phyloP scores from a whole-genome alignment of 2,113 vertebrate species.

The Menidia beryllina region DNA sequence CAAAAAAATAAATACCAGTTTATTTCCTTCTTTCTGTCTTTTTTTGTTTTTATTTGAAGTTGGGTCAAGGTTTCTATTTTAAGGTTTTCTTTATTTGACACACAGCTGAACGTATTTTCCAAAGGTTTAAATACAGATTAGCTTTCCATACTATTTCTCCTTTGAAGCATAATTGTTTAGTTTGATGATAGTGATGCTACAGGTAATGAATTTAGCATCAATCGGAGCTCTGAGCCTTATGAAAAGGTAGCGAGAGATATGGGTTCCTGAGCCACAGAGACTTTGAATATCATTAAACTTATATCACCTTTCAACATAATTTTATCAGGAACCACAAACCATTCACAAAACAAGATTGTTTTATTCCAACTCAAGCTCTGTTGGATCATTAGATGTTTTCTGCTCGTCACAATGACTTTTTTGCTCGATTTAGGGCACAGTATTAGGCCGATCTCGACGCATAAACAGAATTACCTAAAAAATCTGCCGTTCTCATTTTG shows the following conservation, averaged over 20 bases:
- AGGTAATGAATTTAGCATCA: conserved; percentile 10
- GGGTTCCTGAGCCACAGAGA: background rate
- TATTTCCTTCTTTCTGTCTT: too few species aligned
- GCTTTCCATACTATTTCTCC: too few species aligned
- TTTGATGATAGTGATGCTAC: conserved; percentile 23
- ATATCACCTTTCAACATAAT: conserved; percentile 10
- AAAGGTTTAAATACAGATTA: too few species aligned
- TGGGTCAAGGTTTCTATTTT: too few species aligned
- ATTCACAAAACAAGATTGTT: background rate
- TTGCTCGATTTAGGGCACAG: background rate
- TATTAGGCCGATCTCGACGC: background rate
- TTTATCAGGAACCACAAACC: background rate
- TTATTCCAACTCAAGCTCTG: background rate
- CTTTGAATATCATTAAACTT: conserved; percentile 1
- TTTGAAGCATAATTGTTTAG: background rate
- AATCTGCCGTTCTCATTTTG: conserved; percentile 9
- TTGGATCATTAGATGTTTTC: background rate
- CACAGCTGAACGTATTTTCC: too few species aligned
- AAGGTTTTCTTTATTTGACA: too few species aligned
- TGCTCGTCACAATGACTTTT: background rate
- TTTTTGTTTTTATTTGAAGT: too few species aligned
- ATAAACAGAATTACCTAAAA: conserved; percentile 9
- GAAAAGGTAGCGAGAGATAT: conserved; percentile 43
- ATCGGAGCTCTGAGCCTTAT: conserved; percentile 44
- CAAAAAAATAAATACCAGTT: too few species aligned